These are phyloP conservation scores for Pelecanoides urinatrix DNA, from an alignment of 2,113 vertebrate genomes.

Conservation along the genomic window DNA sequence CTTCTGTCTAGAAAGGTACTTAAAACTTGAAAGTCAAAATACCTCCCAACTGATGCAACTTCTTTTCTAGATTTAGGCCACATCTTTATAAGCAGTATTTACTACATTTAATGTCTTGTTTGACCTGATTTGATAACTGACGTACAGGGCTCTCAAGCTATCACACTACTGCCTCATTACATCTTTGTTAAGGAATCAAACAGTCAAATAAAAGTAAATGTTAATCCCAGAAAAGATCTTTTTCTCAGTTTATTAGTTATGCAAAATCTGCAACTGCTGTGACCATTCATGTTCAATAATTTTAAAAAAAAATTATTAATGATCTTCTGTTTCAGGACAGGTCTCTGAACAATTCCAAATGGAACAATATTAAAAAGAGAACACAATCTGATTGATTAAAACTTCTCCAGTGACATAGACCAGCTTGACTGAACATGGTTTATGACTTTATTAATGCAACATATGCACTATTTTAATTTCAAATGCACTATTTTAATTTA, in stretches of 20 bases:
- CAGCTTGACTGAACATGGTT: neutral
- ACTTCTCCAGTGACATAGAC: neutral
- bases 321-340: neutral
- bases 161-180: neutral
- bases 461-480: slow-evolving; percentile 24
- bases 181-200: neutral
- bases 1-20: neutral
- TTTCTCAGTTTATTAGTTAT: neutral
- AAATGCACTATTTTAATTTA: neutral
- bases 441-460: slow-evolving; percentile 16
- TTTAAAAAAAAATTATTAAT: neutral
- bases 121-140: neutral
- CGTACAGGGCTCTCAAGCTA: neutral
- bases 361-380: neutral
- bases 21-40: neutral
- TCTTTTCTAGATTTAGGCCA: neutral
- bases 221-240: neutral
- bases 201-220: neutral
- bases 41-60: neutral
- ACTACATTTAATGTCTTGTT: neutral
- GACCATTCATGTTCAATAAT: neutral
- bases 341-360: slow-evolving; percentile 5
- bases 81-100: neutral
- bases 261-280: neutral
- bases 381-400: neutral